Conservation (phyloP, 2,113 vertebrate species). For the Bambusicola thoracicus region DNA sequence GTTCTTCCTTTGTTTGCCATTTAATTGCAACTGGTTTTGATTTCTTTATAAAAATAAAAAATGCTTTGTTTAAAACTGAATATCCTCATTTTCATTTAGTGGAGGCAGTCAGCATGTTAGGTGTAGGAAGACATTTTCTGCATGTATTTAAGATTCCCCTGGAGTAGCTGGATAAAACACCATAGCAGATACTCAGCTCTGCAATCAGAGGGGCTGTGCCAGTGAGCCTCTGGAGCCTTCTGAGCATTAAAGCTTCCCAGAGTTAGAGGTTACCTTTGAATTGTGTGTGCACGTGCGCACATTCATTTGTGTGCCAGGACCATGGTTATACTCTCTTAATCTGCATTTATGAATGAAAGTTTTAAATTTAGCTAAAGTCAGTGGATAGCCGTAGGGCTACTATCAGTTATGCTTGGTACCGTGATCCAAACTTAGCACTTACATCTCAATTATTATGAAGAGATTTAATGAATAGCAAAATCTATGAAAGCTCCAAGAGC, state of each 20-base stretch:
- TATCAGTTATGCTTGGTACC: conserved; percentile 57
- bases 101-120: not conserved
- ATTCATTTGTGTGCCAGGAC: not conserved
- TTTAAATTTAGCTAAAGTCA: conserved; percentile 57
- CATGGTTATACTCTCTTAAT: not conserved
- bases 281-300: accelerated
- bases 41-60: conserved; percentile 53
- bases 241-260: not conserved
- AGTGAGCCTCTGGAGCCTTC: not conserved
- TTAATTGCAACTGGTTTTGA: conserved; percentile 67
- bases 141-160: conserved; percentile 27
- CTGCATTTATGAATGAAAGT: conserved; percentile 56
- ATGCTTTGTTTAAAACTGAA: conserved; percentile 39
- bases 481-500: not conserved
- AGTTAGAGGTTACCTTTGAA: conserved; percentile 7
- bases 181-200: conserved; percentile 10
- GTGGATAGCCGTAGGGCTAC: conserved; percentile 13
- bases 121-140: conserved; percentile 41
- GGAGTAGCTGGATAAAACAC: conserved; percentile 45
- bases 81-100: conserved; percentile 42
- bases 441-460: conserved; percentile 38
- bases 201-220: not conserved
- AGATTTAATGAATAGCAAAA: conserved; percentile 45
- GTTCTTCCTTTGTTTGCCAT: conserved; percentile 65
- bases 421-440: conserved; percentile 56